Base-by-base conservation (phyloP, 2,888 invertebrate genomes). In the Tetramorium bicarinatum region DNA sequence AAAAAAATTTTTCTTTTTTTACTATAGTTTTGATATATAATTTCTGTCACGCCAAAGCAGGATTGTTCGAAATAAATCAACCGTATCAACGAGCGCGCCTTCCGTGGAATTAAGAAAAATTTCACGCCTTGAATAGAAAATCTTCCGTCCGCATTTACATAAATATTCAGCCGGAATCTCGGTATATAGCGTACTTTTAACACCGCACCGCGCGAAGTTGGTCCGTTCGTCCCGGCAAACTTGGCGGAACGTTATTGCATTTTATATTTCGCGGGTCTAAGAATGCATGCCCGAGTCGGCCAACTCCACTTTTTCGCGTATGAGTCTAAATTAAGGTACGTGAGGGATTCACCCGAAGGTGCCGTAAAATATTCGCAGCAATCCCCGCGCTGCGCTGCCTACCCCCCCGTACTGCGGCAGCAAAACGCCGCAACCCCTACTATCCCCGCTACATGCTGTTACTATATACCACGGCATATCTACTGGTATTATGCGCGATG, bases 331-430 rank as follows among this genome's bases (percentile, higher is more conserved):
- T 87, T 85, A 87, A 83, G 77, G 77, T 81, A 79, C 88, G 82
- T 62, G 75, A 54, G 87, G 66, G 83, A 84, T 85, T 74, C 67
- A 75, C 80, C 75, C 86, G 77, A 88, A 90, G 85, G 88, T 87
- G 86, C 82, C 82, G 88, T 90, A 87, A 90, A 90, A 90, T 90
- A 90, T 90, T 90, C 90, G 89, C 86, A 87, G 87, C 87, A 83
- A 75, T 62, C 84, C 86, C 75, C 82, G 71, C 80, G 59, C 87
- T 83, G 41, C 66, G 47, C 47, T 47, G 41, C 56, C 66, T 56
- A 38, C 74, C 83, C 61, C 29, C 29, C 29, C 62, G 79, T 84
- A 87, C 83, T 80, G 87, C 87, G 82, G 83, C 79, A 87, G 81
- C 80, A 85, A 84, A 90, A 89, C 85, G 90, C 82, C 82, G 64